Percentiles rank a stretch among this genome's conserved stretches.
phyloP scores from a whole-genome alignment of 2,113 vertebrate species.

The Heliornis fulica region DNA sequence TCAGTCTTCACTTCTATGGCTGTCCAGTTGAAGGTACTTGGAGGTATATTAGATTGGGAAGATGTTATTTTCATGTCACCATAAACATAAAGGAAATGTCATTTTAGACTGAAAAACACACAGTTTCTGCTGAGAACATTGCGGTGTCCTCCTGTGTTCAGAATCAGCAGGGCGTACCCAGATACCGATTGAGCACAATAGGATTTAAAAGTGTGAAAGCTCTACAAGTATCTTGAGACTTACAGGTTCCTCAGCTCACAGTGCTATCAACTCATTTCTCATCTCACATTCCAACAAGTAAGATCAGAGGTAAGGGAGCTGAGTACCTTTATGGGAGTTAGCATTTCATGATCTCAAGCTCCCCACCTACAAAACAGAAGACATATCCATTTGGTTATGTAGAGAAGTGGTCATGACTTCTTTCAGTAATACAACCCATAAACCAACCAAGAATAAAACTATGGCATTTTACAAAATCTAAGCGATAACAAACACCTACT shows the following conservation, averaged over 20 bases:
- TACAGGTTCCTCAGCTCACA: not conserved
- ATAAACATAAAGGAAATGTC: not conserved
- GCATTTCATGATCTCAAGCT: not conserved
- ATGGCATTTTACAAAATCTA: slow-evolving; percentile 35
- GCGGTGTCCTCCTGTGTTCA: not conserved
- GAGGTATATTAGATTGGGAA: not conserved
- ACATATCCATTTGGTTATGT: not conserved
- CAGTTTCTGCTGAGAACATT: not conserved
- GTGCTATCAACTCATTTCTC: not conserved
- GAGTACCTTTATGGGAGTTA: not conserved
- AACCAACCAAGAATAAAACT: slow-evolving; percentile 28
- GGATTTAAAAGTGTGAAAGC: not conserved
- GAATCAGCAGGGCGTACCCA: not conserved
- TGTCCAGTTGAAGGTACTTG: not conserved
- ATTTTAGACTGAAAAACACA: not conserved
- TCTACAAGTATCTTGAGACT: not conserved
- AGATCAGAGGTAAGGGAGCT: not conserved
- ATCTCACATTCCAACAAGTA: not conserved
- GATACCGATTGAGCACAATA: not conserved
- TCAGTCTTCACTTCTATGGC: not conserved
- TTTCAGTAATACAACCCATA: not conserved
- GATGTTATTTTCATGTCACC: not conserved
- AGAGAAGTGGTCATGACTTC: not conserved
- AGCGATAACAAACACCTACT: slow-evolving; percentile 59
- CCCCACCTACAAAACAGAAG: not conserved